phyloP scores from a whole-genome alignment of 2,113 vertebrate genomes.

The Pantherophis guttatus region DNA sequence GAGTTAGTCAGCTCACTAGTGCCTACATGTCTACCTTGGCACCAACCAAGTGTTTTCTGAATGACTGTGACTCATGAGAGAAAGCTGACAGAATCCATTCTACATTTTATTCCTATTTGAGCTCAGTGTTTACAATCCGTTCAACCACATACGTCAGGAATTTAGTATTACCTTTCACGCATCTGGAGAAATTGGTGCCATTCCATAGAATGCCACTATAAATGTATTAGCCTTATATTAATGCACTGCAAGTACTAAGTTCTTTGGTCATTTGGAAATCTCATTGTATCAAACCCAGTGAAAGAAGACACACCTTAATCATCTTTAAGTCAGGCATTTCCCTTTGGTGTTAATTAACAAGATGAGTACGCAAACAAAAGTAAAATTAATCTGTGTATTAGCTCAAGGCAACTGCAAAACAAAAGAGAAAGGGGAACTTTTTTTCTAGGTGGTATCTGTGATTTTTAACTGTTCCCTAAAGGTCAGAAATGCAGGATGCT shows the following conservation, averaged over 20 bases:
- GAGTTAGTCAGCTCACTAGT: neutral
- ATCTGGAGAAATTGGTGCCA: neutral
- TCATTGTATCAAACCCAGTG: neutral
- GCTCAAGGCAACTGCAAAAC: neutral
- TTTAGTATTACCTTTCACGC: neutral
- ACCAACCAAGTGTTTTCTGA: neutral
- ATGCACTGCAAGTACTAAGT: neutral
- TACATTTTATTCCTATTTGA: neutral
- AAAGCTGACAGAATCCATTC: neutral
- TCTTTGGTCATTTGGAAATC: neutral
- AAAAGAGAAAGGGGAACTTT: neutral
- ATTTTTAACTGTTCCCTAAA: neutral
- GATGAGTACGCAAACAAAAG: neutral
- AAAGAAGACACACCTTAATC: neutral
- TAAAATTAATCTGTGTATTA: neutral
- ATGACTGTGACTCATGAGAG: neutral
- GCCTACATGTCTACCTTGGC: neutral
- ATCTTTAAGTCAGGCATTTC: neutral
- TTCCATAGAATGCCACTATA: neutral
- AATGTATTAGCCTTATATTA: neutral
- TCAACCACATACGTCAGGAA: neutral
- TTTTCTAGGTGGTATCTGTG: neutral
- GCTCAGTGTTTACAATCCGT: neutral
- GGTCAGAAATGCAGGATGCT: neutral
- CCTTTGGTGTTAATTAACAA: neutral